Conservation (phyloP, 2,113 vertebrate species). For the Hyaena hyaena region DNA sequence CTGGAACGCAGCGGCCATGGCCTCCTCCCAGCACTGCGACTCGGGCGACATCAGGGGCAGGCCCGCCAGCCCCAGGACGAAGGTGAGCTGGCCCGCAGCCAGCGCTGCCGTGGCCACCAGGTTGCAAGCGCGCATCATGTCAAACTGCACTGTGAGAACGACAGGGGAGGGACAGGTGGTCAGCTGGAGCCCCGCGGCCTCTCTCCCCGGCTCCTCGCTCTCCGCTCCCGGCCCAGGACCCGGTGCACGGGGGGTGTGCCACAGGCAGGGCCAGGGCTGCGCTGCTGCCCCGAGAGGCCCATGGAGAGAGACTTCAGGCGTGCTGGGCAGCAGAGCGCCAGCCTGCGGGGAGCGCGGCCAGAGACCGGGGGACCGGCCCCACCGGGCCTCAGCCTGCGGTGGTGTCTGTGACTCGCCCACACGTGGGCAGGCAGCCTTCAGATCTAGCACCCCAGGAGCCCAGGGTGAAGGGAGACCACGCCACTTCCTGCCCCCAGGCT, state of each 20-base stretch:
- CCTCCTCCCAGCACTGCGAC: slow-evolving; percentile 99
- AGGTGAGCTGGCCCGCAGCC: slow-evolving; percentile 95
- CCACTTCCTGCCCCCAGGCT: neutral
- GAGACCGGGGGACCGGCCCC: neutral
- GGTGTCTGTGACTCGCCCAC: neutral
- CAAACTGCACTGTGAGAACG: slow-evolving; percentile 93
- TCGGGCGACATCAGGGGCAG: slow-evolving; percentile 93
- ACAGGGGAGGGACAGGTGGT: slow-evolving; percentile 12
- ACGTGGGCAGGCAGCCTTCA: rapidly evolving
- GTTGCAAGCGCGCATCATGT: slow-evolving; percentile 99
- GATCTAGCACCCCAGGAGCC: neutral
- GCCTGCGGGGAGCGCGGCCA: too few species aligned
- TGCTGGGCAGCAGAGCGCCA: neutral
- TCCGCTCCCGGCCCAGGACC: neutral
- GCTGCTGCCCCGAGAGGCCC: neutral
- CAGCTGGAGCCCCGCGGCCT: neutral
- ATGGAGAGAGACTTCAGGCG: rapidly evolving
- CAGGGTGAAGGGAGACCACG: neutral
- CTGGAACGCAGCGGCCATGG: slow-evolving; percentile 97
- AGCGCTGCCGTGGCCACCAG: slow-evolving; percentile 96
- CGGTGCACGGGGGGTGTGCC: too few species aligned
- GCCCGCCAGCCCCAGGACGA: slow-evolving; percentile 93
- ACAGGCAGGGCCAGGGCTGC: neutral
- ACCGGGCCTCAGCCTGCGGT: neutral
- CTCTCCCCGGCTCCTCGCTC: neutral